phyloP scores from a whole-genome alignment of 92 coral and sea anemone species.

The Zoanthus solanderi region DNA sequence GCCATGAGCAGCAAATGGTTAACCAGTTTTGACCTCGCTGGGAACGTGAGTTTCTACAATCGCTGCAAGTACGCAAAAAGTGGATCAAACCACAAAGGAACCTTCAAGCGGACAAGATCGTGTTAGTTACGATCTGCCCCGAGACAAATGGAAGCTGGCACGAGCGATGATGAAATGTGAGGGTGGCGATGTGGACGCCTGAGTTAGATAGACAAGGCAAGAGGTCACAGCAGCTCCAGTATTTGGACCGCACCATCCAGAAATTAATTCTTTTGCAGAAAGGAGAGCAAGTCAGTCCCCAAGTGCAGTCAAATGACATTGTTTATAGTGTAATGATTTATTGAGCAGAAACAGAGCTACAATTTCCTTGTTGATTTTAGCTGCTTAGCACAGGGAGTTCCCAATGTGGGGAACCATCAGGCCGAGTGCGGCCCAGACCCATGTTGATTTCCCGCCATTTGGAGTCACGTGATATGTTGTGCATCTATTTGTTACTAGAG shows the following conservation, averaged over 20 bases:
- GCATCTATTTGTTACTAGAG: no score
- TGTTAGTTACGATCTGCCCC: conserved; percentile 25
- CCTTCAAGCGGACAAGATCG: conserved; percentile 6
- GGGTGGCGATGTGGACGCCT: background rate
- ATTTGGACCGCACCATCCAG: background rate
- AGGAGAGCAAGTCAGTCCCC: background rate
- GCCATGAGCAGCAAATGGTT: conserved; percentile 30
- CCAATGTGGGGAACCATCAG: no score
- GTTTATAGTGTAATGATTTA: no score
- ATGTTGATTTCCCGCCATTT: no score
- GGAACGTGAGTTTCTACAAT: conserved; percentile 46
- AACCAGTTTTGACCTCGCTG: conserved; percentile 54
- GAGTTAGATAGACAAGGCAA: conserved; percentile 3
- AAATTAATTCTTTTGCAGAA: background rate
- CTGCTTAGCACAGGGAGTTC: no score
- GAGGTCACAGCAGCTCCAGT: background rate
- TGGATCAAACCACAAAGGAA: background rate
- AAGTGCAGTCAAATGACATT: no score
- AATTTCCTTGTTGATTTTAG: no score
- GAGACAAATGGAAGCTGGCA: conserved; percentile 23
- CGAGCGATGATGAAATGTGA: conserved; percentile 1
- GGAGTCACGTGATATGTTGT: no score
- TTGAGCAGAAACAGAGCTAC: no score
- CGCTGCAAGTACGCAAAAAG: background rate
- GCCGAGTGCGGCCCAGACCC: no score